Evolutionary conservation across 2,888 invertebrate species (phyloP).

Genomic region (Agrenia bidenticulata): DNA sequence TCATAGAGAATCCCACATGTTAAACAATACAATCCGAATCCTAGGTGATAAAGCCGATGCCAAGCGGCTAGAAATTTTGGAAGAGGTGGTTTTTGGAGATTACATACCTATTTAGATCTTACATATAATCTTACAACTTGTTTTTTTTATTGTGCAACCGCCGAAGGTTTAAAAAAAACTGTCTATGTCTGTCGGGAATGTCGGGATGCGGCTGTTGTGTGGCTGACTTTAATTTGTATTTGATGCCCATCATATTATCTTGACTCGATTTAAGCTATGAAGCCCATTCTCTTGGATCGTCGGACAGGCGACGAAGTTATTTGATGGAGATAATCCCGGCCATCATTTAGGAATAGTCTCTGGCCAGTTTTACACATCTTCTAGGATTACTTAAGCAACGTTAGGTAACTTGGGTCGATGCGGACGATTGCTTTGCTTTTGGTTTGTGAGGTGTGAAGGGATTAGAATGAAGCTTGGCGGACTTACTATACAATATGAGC

Average conservation of each 20-base stretch:
- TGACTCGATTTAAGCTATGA: not conserved
- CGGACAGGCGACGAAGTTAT: conserved; percentile 13
- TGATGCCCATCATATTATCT: conserved; percentile 1
- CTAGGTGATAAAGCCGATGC: too few relatives aligned
- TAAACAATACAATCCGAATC: too few relatives aligned
- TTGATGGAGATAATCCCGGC: too few relatives aligned
- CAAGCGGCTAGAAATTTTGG: not conserved
- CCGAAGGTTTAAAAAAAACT: conserved; percentile 6
- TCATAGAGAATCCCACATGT: too few relatives aligned
- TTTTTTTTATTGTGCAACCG: not conserved
- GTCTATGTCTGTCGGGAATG: conserved; percentile 2
- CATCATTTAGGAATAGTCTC: too few relatives aligned
- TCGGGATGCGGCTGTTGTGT: not conserved
- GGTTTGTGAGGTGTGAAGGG: too few relatives aligned
- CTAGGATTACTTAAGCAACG: too few relatives aligned
- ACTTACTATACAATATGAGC: too few relatives aligned
- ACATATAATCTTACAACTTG: conserved; percentile 15
- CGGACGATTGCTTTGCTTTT: too few relatives aligned
- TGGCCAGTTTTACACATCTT: too few relatives aligned
- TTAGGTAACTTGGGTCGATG: too few relatives aligned
- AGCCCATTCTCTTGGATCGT: not conserved
- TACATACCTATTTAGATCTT: conserved; percentile 10
- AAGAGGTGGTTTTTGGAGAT: conserved; percentile 2
- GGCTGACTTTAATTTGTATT: conserved; percentile 3
- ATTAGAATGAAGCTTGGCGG: too few relatives aligned